Evolutionary conservation across 2,797 vertebrate species (phyloP), one percentile per base, ranked within the genome.

Genomic region (Gambelia wislizenii): DNA sequence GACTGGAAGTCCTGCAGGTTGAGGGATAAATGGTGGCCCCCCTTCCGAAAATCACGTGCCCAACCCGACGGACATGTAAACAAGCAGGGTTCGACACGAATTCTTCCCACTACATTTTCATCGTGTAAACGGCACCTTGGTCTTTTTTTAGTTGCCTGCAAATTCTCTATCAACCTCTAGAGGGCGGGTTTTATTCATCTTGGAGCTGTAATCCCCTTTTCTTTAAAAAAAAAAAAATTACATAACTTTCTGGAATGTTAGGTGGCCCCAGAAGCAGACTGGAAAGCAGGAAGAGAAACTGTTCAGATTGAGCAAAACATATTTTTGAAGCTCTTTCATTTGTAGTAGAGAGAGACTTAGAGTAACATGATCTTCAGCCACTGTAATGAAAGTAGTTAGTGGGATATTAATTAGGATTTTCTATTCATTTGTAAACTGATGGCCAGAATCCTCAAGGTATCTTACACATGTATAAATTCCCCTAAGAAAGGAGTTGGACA

Each of bases 91-190:
- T n/a, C n/a, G n/a, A n/a, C n/a, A n/a, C n/a, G n/a, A n/a, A n/a
- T n/a, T n/a, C n/a, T n/a, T n/a, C n/a, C n/a, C n/a, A n/a, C n/a
- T n/a, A n/a, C n/a, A n/a, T n/a, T n/a, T n/a, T n/a, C n/a, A n/a
- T n/a, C n/a, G n/a, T n/a, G n/a, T n/a, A n/a, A n/a, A n/a, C n/a
- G n/a, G n/a, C n/a, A n/a, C n/a, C n/a, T n/a, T n/a, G n/a, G 36
- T 30, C 5, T 36, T 77, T 64, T 67, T 13, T 39, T 42, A 47
- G 7, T 12, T 91, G 0, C 88, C 91, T 95, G 95, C 94, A 94
- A 86, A 83, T 89, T 69, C 13, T 30, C 0, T 1, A 0, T 9
- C n/a, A 0, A 6, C 96, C 97, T 95, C 96, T 96, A 97, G 97
- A 95, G 96, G 97, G 97, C 70, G 94, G 0, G 0, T 93, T 94